Evolutionary conservation across 2,797 vertebrate genomes (phyloP).

Genomic region (Pipistrellus pygmaeus): DNA sequence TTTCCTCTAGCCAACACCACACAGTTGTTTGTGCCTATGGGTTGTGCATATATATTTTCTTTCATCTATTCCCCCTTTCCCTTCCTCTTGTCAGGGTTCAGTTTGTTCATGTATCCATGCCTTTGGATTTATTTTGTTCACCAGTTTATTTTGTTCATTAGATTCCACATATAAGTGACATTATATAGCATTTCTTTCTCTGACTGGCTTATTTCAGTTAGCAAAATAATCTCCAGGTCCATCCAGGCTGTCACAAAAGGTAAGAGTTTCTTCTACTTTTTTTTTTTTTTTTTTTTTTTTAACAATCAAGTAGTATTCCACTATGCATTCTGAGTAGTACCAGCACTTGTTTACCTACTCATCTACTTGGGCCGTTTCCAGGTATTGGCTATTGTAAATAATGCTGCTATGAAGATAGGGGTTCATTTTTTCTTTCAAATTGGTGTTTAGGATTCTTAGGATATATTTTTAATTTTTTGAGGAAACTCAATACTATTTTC

Average conservation of each 20-base stretch:
- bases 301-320: background rate
- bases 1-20: background rate
- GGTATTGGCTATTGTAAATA: too few species aligned
- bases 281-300: background rate
- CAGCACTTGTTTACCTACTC: background rate
- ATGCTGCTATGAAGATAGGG: background rate
- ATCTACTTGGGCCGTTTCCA: background rate
- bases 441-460: background rate
- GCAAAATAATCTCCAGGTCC: background rate
- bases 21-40: background rate
- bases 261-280: background rate
- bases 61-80: background rate
- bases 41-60: background rate
- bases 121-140: background rate
- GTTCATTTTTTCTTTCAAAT: background rate
- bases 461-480: background rate
- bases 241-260: background rate
- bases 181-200: background rate
- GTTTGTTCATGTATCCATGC: background rate
- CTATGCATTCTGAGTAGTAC: background rate
- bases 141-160: background rate
- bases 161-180: background rate
- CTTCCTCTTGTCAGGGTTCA: background rate
- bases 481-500: too few species aligned
- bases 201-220: background rate